Conservation (phyloP, 2,113 vertebrate genomes). For the Takifugu bimaculatus region DNA sequence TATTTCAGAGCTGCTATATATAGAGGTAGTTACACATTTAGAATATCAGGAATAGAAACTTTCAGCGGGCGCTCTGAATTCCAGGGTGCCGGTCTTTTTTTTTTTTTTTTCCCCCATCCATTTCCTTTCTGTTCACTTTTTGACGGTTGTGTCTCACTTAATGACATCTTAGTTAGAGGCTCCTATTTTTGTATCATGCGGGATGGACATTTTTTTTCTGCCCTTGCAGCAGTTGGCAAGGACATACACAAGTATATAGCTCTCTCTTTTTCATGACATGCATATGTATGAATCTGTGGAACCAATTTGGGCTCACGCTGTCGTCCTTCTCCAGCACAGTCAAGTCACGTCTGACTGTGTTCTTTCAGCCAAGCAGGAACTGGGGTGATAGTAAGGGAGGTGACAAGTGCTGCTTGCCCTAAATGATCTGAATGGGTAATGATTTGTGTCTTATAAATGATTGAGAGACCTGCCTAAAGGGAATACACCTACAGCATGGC, state of each 20-base stretch:
- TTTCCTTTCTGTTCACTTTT: conserved; percentile 10
- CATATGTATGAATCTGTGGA: conserved; percentile 22
- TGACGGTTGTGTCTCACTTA: conserved; percentile 46
- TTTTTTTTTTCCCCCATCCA: conserved; percentile 8
- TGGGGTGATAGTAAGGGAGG: conserved; percentile 54
- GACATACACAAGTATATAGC: conserved; percentile 1
- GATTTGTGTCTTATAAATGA: conserved; percentile 72
- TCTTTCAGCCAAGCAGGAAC: conserved; percentile 19
- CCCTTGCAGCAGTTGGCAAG: conserved; percentile 7
- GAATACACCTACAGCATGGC: conserved; percentile 69
- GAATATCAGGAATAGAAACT: conserved; percentile 73
- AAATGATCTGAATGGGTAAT: conserved; percentile 75
- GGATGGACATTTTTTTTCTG: conserved; percentile 3
- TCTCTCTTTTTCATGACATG: conserved; percentile 15
- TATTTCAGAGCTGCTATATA: conserved; percentile 78
- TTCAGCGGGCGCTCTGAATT: conserved; percentile 58
- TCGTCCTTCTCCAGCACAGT: conserved; percentile 17
- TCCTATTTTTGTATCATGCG: conserved; percentile 43
- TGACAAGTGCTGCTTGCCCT: conserved; percentile 67
- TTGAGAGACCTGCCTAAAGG: conserved; percentile 65
- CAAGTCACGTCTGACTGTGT: conserved; percentile 22
- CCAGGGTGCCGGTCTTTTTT: conserved; percentile 43
- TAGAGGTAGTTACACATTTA: conserved; percentile 74
- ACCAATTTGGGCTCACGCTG: conserved; percentile 8
- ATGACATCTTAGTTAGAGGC: conserved; percentile 20